Conservation (phyloP, 2,797 vertebrate genomes). For the Sparidentex hasta region DNA sequence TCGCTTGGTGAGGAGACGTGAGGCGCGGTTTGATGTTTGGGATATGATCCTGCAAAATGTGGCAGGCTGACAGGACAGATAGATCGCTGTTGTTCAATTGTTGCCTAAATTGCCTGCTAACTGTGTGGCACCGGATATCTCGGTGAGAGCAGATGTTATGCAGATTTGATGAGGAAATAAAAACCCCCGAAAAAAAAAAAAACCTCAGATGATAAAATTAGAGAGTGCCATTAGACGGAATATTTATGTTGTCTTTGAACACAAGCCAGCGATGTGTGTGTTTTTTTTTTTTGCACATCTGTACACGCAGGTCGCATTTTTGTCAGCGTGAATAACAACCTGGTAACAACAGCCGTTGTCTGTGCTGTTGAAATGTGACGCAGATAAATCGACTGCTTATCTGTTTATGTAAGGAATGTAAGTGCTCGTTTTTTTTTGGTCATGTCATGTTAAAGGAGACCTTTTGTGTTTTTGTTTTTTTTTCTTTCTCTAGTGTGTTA, state of each 20-base stretch:
- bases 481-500: no score
- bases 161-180: conserved; percentile 43
- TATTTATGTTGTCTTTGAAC: conserved; percentile 63
- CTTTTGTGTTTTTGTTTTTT: no score
- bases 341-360: conserved; percentile 27
- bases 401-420: conserved; percentile 36
- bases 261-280: conserved; percentile 36
- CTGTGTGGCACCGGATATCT: conserved; percentile 28
- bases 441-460: neutral
- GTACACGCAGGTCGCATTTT: conserved; percentile 25
- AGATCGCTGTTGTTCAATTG: conserved; percentile 61
- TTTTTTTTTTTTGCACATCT: conserved; percentile 36
- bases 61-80: conserved; percentile 46
- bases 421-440: conserved; percentile 31
- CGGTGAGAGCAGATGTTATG: conserved; percentile 55
- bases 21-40: conserved; percentile 57
- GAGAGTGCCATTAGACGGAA: conserved; percentile 47
- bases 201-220: conserved; percentile 58
- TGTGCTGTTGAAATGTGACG: conserved; percentile 28
- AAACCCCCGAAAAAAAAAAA: conserved; percentile 14
- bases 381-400: conserved; percentile 30
- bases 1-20: conserved; percentile 38
- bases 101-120: conserved; percentile 52
- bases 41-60: conserved; percentile 49
- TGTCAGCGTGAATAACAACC: conserved; percentile 19